Evolutionary conservation across 2,888 invertebrate species (phyloP), one percentile per base, ranked within the genome.

Genomic region (Diabrotica balteata): DNA sequence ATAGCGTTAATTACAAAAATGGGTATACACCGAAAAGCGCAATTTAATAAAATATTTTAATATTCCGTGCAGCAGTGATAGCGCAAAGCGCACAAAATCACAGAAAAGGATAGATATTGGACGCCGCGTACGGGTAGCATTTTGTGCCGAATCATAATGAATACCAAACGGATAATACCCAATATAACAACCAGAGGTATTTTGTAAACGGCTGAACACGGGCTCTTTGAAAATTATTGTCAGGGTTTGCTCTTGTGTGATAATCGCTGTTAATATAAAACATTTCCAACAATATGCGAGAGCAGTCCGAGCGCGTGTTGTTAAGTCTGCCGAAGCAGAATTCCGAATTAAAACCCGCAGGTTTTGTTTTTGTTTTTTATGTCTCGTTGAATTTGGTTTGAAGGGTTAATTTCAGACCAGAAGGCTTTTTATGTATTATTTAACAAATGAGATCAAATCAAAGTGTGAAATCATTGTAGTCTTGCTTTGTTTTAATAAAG

Each of bases 141-240:
- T 66, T 66, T 66, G 60, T 54, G 59, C 66, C 43, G 61, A 54
- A 59, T 55, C 60, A 66, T 66, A 66, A 66, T 66, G 66, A 66
- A 66, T 66, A 62, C 66, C 47, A 61, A 66, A 66, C 55, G 66
- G 66, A 66, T 66, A 66, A 62, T 66, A 58, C 66, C 66, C 66
- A 66, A 66, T 66, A 66, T 62, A 66, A 66, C 66, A 62, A 62
- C 52, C 62, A 61, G 66, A 66, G 66, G 57, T 62, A 66, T 66
- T 62, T 66, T 66, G 66, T 66, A 62, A 66, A 66, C 58, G 66
- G 58, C 44, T 52, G 61, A 51, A 62, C 61, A 62, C 52, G 61
- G 52, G 61, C 53, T 61, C 66, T 66, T 66, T 66, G 66, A 61
- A 66, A 66, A 66, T 66, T 66, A 62, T 62, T 66, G 66, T 66